Evolutionary conservation across 2,888 invertebrate genomes (phyloP).

Genomic region (Synanthedon vespiformis): DNA sequence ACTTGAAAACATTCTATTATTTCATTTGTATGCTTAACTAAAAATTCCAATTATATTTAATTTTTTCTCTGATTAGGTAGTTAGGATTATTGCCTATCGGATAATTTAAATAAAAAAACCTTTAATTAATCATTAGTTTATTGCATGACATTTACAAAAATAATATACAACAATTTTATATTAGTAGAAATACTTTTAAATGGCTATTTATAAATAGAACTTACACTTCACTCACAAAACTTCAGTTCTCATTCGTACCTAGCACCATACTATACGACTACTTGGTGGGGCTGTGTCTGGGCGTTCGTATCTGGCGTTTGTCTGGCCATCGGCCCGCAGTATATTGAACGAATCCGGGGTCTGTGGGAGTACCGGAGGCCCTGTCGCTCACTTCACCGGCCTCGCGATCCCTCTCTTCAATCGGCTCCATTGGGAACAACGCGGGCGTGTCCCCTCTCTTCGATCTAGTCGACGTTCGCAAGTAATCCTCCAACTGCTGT

Average conservation of each 20-base stretch:
- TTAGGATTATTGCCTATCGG: too few relatives aligned
- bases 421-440: conserved; percentile 67
- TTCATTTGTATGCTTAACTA: too few relatives aligned
- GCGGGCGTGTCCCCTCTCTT: conserved; percentile 51
- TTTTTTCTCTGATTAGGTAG: too few relatives aligned
- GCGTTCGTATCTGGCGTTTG: conserved; percentile 66
- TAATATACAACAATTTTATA: neutral
- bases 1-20: too few relatives aligned
- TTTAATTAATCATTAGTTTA: neutral
- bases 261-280: conserved; percentile 3
- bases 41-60: too few relatives aligned
- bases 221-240: neutral
- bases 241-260: neutral
- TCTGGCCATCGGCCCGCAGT: conserved; percentile 77
- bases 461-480: conserved; percentile 42
- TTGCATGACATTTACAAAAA: too few relatives aligned
- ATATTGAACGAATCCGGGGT: conserved; percentile 81
- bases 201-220: neutral
- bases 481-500: conserved; percentile 62
- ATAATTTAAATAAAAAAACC: neutral
- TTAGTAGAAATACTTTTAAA: neutral
- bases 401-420: conserved; percentile 48
- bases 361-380: conserved; percentile 75
- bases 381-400: conserved; percentile 43
- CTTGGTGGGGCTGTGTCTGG: conserved; percentile 66